Base-by-base conservation (phyloP, 2,888 invertebrate species). In the Linhomoeus sp. region DNA sequence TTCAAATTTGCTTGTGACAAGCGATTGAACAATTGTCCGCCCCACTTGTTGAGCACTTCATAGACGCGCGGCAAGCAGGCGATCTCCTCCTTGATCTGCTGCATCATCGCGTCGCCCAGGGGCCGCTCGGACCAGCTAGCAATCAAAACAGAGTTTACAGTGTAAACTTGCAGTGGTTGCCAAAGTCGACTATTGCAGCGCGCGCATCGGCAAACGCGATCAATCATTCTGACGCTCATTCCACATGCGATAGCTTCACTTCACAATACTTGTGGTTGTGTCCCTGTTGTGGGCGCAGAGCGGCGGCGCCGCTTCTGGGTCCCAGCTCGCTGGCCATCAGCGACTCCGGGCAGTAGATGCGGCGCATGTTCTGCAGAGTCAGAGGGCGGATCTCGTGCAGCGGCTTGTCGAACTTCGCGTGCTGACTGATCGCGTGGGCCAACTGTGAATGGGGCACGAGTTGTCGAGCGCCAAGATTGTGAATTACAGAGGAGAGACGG, bases 341-440 rank as follows among this genome's bases (percentile, higher is more conserved):
- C 67, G 88, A 88, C 43, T 63, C 63, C 14, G 63, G 63, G 47
- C 60, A 59, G 50, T 64, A 63, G 43, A 63, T 58, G 23, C 63
- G 52, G 49, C 63, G 63, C 46, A 92, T 72, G 46, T 86, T 81
- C 71, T 86, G 85, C 49, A 90, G 72, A 56, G 85, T 84, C 43
- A 87, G 78, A 65, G 84, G 84, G 70, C 88, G 87, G 45, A 86
- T 84, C 72, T 90, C 90, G 65, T 87, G 84, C 45, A 88, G 83
- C 35, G 88, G 86, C 58, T 83, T 80, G 51, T 79, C 79, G 50
- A 80, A 81, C 59, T 84, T 81, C 70, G 87, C 87, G 62, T 78
- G 79, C 62, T 87, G 84, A 43, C 90, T 69, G 15, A 90, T 80
- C 46, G 87, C 82, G 67, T 90, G 85, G 39, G 87, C 88, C 36